Evolutionary conservation across 2,888 invertebrate species (phyloP), one percentile per base, ranked within the genome.

Genomic region (Ischnura elegans): DNA sequence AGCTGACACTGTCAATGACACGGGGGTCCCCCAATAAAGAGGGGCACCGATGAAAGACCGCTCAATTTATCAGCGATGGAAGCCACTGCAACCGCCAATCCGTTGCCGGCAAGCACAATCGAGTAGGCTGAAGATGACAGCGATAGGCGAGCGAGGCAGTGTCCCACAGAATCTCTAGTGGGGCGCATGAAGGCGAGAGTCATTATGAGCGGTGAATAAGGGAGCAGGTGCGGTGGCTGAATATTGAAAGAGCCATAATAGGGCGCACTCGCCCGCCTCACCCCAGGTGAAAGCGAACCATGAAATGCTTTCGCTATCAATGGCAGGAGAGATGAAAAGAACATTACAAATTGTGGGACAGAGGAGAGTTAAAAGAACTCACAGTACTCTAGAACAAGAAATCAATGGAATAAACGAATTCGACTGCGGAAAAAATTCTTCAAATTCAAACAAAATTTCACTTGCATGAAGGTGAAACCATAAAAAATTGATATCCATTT

Each of bases 181-280:
- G 86, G 8, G 46, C 13, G 43, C 45, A 19, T 5, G n/a, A 13
- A 86, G 51, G 87, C n/a, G 51, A 36, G 55, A 51, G 76, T 21
- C 42, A 87, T 55, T 87, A 55, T 47, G 13, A 21, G 36, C 8
- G 36, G 87, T 2, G 87, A 36, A 10, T 3, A 21, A 4, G 36
- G 51, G 87, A 47, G 42, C 87, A 87, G 87, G 87, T 87, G 87
- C 36, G 29, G 51, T n/a, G 36, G 55, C 42, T 87, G 87, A 87
- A 87, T 87, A 87, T 55, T 55, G 25, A 42, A 87, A 51, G 36
- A 55, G n/a, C 42, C 42, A 47, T 87, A 87, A 87, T 87, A 21
- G 87, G n/a, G 87, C 29, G n/a, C 36, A 10, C 36, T 36, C 76
- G 8, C 29, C 76, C 76, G 21, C 2, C 76, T 76, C 36, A 76